Evolutionary conservation across 2,888 invertebrate genomes (phyloP), one percentile per base, ranked within the genome.

Genomic region (Schrankia costaestrigalis): DNA sequence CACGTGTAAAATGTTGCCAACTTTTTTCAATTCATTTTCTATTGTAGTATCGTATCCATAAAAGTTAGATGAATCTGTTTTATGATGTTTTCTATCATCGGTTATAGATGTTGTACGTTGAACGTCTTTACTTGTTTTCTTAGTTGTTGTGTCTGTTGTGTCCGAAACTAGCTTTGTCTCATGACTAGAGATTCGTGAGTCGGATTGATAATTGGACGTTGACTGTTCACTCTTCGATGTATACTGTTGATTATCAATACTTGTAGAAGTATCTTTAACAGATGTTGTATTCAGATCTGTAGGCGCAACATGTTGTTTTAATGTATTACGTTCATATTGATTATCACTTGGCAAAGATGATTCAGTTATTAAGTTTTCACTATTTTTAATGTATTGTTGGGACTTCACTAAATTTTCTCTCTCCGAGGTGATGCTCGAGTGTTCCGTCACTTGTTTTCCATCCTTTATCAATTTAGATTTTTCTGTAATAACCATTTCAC

Each of bases 11-110:
- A 86, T 81, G 34, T 85, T 71, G 17, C 85, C 86, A 5, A 87
- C 86, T 66, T 85, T 86, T 31, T 58, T 71, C 5, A 87, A 55
- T 68, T 87, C 80, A 41, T 84, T 76, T 63, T 85, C 71, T 40
- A 86, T 82, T 3, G 85, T 86, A 5, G 76, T 46, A 41, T 87
- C 85, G 39, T 89, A 87, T 4, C 84, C 86, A 45, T 80, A 87
- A 56, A 87, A 88, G 36, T 89, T 84, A 0, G 83, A 81, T 7
- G 84, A 76, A 61, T 86, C 84, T 12, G 87, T 85, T 56, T 75
- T 63, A 40, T 79, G 69, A 23, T 70, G 73, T 40, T 63, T 70
- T 36, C 61, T 70, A 33, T 71, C 70, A 33, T 66, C 66, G 23
- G 41, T 74, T 4, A 54, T 48, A 29, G 18, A 9, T 6, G 56